These are phyloP conservation scores for Bothrops jararaca DNA, from an alignment of 2,113 vertebrate genomes.

Conservation along the genomic window DNA sequence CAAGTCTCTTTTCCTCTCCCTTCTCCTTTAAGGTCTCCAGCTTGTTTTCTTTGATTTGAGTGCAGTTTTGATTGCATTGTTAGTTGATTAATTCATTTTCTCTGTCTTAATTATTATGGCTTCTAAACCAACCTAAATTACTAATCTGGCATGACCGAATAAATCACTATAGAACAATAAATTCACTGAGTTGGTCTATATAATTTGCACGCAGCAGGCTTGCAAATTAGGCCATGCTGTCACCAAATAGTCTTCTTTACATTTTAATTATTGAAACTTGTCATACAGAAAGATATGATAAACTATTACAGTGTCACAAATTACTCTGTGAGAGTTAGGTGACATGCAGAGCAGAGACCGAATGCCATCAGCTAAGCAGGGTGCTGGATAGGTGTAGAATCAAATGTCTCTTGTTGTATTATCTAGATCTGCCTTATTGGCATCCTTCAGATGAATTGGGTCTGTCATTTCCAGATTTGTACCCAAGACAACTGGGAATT, in stretches of 20 bases:
- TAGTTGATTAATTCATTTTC: slow-evolving; percentile 74
- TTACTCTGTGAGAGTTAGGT: slow-evolving; percentile 58
- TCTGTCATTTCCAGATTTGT: background rate
- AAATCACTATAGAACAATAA: slow-evolving; percentile 68
- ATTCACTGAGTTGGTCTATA: slow-evolving; percentile 56
- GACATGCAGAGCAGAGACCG: slow-evolving; percentile 58
- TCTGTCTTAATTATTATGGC: slow-evolving; percentile 73
- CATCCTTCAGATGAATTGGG: background rate
- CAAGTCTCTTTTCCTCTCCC: background rate
- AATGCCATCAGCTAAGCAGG: slow-evolving; percentile 55
- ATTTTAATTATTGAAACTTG: slow-evolving; percentile 67
- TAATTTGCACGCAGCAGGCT: slow-evolving; percentile 50
- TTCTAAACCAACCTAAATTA: slow-evolving; percentile 77
- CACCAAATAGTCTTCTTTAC: slow-evolving; percentile 66
- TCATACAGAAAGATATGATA: slow-evolving; percentile 55
- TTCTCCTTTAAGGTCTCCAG: background rate
- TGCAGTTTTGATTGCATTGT: slow-evolving; percentile 67
- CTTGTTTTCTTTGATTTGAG: slow-evolving; percentile 65
- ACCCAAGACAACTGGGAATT: background rate
- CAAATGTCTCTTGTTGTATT: background rate
- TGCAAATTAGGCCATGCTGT: slow-evolving; percentile 55
- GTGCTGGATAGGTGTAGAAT: background rate
- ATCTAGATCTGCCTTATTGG: background rate
- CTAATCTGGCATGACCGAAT: slow-evolving; percentile 73
- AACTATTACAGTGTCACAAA: slow-evolving; percentile 48